Base-by-base conservation (phyloP, 2,797 vertebrate genomes). In the Eulemur coronatus region DNA sequence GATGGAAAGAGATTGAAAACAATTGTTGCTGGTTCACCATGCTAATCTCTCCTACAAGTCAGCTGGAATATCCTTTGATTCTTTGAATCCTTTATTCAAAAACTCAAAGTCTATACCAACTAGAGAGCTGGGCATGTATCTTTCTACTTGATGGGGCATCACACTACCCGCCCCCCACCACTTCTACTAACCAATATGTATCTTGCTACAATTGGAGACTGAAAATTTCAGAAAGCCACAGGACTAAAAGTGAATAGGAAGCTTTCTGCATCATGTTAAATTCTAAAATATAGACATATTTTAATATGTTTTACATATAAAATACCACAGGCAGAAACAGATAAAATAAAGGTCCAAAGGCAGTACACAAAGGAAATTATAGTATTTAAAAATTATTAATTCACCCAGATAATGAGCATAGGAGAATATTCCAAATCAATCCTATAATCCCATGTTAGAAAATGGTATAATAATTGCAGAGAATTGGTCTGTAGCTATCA, bases 201-300 rank as follows among this genome's bases (percentile, higher is more conserved):
- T 81, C 28, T 88, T 84, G 33, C 13, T 79, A 88, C 35, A 93
- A 41, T 50, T 61, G 30, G 33, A 94, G 46, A 76, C 28, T 90
- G 41, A 88, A 46, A 80, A 80, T 97, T 91, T 86, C 78, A 93
- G 20, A 84, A 94, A 78, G 24, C 6, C 46, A 73, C 1, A 84
- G n/a, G 30, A 91, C 38, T 59, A 8, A 67, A 94, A 52, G 6
- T 84, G 3, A 8, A 65, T 57, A 92, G 26, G 35, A 88, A 81
- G 7, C 4, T 57, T 89, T 89, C 28, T 85, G 22, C 5, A 93
- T 24, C 14, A 85, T 35, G 72, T 11, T 57, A 4, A 86, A 78
- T 87, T 91, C 41, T 63, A 88, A 80, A 82, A 65, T 35, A 55
- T 41, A 91, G 46, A 35, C 7, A 35, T 35, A n/a, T 67, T 67